These are phyloP conservation scores for Bufo bufo DNA, from an alignment of 2,113 vertebrate species.

Conservation along the genomic window DNA sequence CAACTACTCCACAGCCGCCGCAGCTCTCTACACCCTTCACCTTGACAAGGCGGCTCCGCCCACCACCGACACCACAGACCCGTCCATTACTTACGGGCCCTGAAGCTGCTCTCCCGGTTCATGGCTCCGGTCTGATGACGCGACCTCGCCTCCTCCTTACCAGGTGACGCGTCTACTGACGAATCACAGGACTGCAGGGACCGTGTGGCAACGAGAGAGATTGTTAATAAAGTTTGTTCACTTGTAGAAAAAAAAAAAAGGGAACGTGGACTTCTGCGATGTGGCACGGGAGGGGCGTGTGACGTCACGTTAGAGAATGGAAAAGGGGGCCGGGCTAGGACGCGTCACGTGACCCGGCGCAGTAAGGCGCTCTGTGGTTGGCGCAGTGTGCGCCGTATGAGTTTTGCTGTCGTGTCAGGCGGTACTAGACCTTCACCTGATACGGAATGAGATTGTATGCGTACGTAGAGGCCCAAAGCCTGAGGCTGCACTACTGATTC, in stretches of 20 bases:
- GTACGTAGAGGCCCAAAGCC: neutral
- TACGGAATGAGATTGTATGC: too few relatives aligned
- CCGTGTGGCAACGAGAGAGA: neutral
- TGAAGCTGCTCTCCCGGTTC: conserved; percentile 55
- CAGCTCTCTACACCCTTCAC: too few relatives aligned
- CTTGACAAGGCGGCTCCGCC: too few relatives aligned
- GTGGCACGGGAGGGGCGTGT: conserved; percentile 34
- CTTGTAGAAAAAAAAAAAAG: conserved; percentile 1
- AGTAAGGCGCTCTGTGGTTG: neutral
- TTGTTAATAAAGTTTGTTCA: conserved; percentile 40
- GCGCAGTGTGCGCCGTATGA: neutral
- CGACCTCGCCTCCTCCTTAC: conserved; percentile 13
- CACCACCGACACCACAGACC: neutral
- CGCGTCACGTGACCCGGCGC: neutral
- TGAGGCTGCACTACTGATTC: neutral
- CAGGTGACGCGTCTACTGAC: neutral
- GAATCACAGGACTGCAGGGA: neutral
- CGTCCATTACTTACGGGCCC: conserved; percentile 39
- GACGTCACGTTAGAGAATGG: neutral
- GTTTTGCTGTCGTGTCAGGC: neutral
- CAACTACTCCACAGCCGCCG: too few relatives aligned
- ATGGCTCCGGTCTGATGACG: conserved; percentile 30
- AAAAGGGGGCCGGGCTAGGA: neutral
- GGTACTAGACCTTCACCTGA: too few relatives aligned
- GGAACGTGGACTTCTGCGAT: neutral